Base-by-base conservation (phyloP, 2,888 invertebrate genomes). In the Ochlodes sylvanus region DNA sequence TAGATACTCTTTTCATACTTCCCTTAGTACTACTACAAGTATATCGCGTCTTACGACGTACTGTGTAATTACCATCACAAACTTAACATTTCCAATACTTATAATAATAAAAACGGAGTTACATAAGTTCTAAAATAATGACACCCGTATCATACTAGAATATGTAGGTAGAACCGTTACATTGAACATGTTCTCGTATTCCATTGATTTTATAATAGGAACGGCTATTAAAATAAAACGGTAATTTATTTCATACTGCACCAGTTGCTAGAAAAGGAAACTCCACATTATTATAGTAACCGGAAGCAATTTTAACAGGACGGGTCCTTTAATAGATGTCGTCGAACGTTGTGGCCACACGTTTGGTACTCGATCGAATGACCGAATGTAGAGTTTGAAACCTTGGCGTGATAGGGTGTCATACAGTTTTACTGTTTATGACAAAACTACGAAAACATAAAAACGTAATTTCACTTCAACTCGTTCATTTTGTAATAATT, bases 251-350 rank as follows among this genome's bases (percentile, higher is more conserved):
- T 67, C 42, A 54, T 32, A 44, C 42, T 50, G 44, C 55, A 56
- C 54, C 41, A 55, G 67, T 67, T 47, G 55, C 55, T 67, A 55
- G 67, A 55, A 61, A 67, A 67, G 67, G 67, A 61, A 61, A 44
- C 67, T 19, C 32, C 55, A 61, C n/a, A n/a, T n/a, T 47, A 55
- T 67, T 67, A 67, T 61, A 44, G 61, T 54, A 67, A 67, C 67
- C 67, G 67, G 67, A 67, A 67, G 61, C 55, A 61, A 61, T 67
- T 67, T 67, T 67, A 67, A 67, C 67, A 67, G 67, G 67, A 67
- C 61, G 34, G 67, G 67, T 61, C 67, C 67, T 67, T 61, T 67
- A 61, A 67, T 61, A 44, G 54, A 34, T 44, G 67, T 34, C 66
- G 61, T 34, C 66, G 66, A 60, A 58, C 41, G 65, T 56, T 19